These are phyloP conservation scores for Eretmochelys imbricata DNA, from an alignment of 2,113 vertebrate genomes.

Conservation along the genomic window DNA sequence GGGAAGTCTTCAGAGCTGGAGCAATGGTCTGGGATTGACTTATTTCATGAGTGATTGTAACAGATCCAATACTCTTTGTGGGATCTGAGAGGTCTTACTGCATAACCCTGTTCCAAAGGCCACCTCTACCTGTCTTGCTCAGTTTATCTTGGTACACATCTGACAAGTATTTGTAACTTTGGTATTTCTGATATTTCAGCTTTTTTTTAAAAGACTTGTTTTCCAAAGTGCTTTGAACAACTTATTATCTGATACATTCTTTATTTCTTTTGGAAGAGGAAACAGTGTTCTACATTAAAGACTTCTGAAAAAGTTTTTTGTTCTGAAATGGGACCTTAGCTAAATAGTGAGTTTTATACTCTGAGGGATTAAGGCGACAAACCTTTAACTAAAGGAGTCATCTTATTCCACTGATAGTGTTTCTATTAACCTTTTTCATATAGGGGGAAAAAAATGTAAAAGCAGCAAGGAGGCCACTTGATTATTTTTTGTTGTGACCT, in stretches of 20 bases:
- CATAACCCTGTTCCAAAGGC: neutral
- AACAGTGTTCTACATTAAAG: neutral
- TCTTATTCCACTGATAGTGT: neutral
- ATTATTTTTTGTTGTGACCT: neutral
- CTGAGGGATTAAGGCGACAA: neutral
- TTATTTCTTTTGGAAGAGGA: neutral
- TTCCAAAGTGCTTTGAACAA: neutral
- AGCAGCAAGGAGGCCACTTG: neutral
- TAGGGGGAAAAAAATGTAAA: neutral
- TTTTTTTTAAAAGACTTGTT: too few relatives aligned
- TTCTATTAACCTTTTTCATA: accelerated
- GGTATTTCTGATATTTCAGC: too few relatives aligned
- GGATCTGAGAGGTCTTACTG: neutral
- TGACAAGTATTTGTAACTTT: too few relatives aligned
- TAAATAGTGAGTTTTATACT: neutral
- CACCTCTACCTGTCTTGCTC: neutral
- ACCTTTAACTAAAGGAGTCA: neutral
- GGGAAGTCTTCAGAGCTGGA: neutral
- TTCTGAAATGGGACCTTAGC: neutral
- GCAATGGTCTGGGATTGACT: neutral
- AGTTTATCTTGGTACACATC: too few relatives aligned
- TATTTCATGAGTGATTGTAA: neutral
- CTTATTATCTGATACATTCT: neutral
- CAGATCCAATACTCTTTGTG: neutral
- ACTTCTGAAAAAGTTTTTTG: neutral